Percentiles rank a stretch among this genome's conserved stretches.
Evolutionary conservation across 2,113 vertebrate genomes (phyloP).

Genomic region (Telmatochromis sp.): DNA sequence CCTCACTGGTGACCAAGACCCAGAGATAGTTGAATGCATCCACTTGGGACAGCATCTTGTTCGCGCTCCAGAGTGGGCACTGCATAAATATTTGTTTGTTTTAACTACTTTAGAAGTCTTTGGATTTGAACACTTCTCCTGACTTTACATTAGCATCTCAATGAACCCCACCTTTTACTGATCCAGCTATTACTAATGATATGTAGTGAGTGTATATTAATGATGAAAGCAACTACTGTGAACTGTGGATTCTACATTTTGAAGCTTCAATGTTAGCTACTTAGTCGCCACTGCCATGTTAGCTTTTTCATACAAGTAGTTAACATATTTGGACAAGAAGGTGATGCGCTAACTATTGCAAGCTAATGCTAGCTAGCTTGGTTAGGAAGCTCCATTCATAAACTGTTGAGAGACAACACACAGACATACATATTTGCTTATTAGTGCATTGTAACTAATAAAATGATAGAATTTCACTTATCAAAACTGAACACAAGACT

Average conservation of each 20-base stretch:
- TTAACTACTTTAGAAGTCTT: background rate
- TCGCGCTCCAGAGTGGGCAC: background rate
- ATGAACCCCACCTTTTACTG: background rate
- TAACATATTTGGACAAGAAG: background rate
- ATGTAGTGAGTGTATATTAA: background rate
- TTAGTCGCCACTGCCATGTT: background rate
- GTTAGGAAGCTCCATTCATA: background rate
- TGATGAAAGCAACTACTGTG: background rate
- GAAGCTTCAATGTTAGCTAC: background rate
- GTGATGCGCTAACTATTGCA: background rate
- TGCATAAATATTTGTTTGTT: background rate
- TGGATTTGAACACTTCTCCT: background rate
- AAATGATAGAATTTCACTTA: background rate
- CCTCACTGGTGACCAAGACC: background rate
- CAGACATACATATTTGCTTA: background rate
- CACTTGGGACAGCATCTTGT: background rate
- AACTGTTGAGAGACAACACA: background rate
- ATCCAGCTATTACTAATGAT: background rate
- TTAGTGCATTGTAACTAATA: background rate
- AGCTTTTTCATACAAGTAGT: background rate
- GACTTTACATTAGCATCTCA: background rate
- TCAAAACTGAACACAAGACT: background rate
- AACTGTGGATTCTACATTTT: background rate
- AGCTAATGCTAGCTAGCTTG: background rate
- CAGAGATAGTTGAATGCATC: background rate